Conservation (phyloP, 2,888 invertebrate species). For the Euzophera pinguis region DNA sequence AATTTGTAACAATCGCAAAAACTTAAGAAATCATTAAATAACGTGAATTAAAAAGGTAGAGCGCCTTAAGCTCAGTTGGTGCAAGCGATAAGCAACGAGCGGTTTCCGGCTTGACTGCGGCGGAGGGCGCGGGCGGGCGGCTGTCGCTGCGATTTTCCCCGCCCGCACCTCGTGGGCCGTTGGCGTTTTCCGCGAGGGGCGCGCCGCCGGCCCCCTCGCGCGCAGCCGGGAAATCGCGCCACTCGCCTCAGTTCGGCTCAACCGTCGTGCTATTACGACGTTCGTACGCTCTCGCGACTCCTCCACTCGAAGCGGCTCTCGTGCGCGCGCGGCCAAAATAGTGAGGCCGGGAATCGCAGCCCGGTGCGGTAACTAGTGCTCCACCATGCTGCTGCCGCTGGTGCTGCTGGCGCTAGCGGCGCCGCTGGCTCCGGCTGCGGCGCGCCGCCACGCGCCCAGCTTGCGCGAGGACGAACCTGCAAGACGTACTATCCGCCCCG, state of each 20-base stretch:
- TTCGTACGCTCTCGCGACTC: slow-evolving; percentile 59
- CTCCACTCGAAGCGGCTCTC: slow-evolving; percentile 40
- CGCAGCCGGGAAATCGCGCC: slow-evolving; percentile 72
- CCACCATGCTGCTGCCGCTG: slow-evolving; percentile 65
- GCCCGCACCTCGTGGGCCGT: slow-evolving; percentile 52
- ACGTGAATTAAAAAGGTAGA: no score
- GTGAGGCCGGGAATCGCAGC: slow-evolving; percentile 64
- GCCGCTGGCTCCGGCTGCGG: slow-evolving; percentile 45
- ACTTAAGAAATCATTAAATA: no score
- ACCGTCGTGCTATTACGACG: slow-evolving; percentile 71
- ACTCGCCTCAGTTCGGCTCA: slow-evolving; percentile 71
- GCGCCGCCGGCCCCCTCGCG: slow-evolving; percentile 67
- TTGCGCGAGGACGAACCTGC: slow-evolving; percentile 84
- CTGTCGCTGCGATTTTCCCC: slow-evolving; percentile 67
- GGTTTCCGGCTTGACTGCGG: slow-evolving; percentile 11
- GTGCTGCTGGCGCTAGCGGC: slow-evolving; percentile 62
- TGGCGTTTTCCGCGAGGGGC: slow-evolving; percentile 73
- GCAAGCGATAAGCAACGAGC: slow-evolving; percentile 10
- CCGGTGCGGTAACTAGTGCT: slow-evolving; percentile 49
- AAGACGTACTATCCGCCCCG: slow-evolving; percentile 82
- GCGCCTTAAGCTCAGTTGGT: not conserved
- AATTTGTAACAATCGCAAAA: no score
- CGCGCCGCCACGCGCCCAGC: slow-evolving; percentile 81
- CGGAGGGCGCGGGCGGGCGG: slow-evolving; percentile 34
- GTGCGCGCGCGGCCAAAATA: slow-evolving; percentile 66